Evolutionary conservation across 2,888 invertebrate species (phyloP), one percentile per base, ranked within the genome.

Genomic region (Eulithis testata): DNA sequence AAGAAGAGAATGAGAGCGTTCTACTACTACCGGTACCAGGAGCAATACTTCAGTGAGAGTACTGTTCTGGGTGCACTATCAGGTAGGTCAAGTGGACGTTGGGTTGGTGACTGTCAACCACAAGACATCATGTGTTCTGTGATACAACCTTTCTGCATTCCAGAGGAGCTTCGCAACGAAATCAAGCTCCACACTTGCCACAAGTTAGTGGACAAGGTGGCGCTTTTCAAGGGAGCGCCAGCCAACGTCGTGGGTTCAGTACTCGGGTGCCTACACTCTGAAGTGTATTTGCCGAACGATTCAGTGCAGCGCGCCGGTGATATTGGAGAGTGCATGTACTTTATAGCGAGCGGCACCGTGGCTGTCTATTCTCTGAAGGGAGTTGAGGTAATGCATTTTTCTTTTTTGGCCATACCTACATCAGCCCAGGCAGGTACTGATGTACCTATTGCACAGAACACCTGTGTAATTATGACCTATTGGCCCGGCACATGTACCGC

Each of bases 261-360:
- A 37, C 88, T 95, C 1, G 86, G 90, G 27, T 88, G 91, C 73
- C 81, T 95, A 14, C 89, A 86, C 50, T 89, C 91, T 7, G 95
- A 95, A 79, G 90, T 95, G 40, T 95, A 94, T 82, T 84, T 95
- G 61, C 94, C 94, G 1, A 94, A 94, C 65, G 95, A 95, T 77
- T 83, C 94, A 31, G 94, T 96, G 51, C 84, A 94, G 8, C 94
- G 94, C 65, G 94, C 94, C 0, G 94, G 94, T 0, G 92, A 93
- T 11, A 79, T 86, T 12, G 95, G 95, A 0, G 94, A 94, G 66
- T 94, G 94, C 79, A 95, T 95, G 95, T 95, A 94, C 80, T 95
- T 95, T 74, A 87, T 95, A 37, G 92, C 93, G 0, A 90, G 87
- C 49, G 95, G 96, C 11, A 95, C 95, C 0, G 95, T 95, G 0